Percentiles rank a stretch among this genome's conserved stretches.
phyloP scores from a whole-genome alignment of 2,888 invertebrate species.

The Drosophila subquinaria region DNA sequence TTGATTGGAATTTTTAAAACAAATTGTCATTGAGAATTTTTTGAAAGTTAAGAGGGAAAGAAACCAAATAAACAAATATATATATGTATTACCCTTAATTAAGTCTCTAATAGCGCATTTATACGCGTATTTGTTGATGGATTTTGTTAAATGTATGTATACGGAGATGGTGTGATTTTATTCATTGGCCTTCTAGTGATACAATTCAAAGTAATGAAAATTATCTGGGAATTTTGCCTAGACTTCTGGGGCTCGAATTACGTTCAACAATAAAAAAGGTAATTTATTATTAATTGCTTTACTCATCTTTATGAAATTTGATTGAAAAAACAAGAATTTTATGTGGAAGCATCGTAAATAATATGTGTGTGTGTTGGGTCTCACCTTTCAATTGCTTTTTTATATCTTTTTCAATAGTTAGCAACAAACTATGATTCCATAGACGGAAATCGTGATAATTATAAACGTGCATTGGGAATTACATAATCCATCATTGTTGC shows the following conservation, averaged over 20 bases:
- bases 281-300: not conserved
- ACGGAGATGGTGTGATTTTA: not conserved
- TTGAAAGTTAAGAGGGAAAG: not conserved
- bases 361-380: slow-evolving; percentile 1
- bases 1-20: not conserved
- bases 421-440: slow-evolving; percentile 44
- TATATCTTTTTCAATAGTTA: slow-evolving; percentile 18
- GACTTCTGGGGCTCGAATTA: not conserved
- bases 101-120: not conserved
- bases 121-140: not conserved
- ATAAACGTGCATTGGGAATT: slow-evolving; percentile 39
- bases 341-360: not conserved
- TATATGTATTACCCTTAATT: not conserved
- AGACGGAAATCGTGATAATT: slow-evolving; percentile 44
- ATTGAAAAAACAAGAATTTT: not conserved
- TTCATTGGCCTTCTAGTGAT: not conserved
- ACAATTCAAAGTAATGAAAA: not conserved
- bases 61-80: not conserved
- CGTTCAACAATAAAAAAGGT: not conserved
- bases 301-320: not conserved
- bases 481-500: slow-evolving; percentile 42
- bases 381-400: slow-evolving; percentile 31
- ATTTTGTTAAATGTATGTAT: slow-evolving; percentile 1
- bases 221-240: not conserved
- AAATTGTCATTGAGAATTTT: not conserved